Percentiles rank a stretch among this genome's conserved stretches.
phyloP scores from a whole-genome alignment of 30 jellyfish, hydroid and myxozoan species.

The Hydractinia symbiolongicarpus region DNA sequence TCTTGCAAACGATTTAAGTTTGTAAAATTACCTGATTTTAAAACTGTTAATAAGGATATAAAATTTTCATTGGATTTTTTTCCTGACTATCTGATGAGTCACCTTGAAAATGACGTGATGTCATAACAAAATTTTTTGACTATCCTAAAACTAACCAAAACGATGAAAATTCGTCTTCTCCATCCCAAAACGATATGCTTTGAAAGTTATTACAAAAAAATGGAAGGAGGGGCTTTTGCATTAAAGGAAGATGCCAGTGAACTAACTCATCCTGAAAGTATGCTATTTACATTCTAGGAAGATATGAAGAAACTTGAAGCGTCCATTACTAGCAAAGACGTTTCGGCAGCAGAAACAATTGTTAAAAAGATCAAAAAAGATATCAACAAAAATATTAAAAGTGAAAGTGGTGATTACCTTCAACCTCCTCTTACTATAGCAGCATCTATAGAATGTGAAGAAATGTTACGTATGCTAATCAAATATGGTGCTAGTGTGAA shows the following conservation, averaged over 20 bases:
- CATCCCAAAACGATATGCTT: no score
- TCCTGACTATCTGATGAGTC: no score
- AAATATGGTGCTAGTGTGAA: conserved; percentile 10
- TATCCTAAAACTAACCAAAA: no score
- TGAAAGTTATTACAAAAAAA: not conserved
- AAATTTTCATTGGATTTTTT: no score
- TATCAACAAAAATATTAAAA: not conserved
- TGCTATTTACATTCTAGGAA: not conserved
- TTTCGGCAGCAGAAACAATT: not conserved
- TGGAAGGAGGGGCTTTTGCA: no score
- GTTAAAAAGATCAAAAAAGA: not conserved
- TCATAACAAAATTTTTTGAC: no score
- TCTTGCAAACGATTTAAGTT: no score
- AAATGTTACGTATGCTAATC: not conserved
- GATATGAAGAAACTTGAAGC: not conserved
- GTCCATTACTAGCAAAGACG: not conserved
- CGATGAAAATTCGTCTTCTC: no score
- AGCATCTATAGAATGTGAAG: not conserved
- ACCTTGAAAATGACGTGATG: no score
- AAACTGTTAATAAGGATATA: no score
- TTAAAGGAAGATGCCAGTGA: not conserved
- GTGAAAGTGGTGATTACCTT: not conserved
- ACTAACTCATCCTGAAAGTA: not conserved
- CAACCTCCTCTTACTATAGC: conserved; percentile 7
- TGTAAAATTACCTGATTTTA: no score